Evolutionary conservation across 2,113 vertebrate genomes (phyloP).

Genomic region (Gnathonemus echidnorhynchus): DNA sequence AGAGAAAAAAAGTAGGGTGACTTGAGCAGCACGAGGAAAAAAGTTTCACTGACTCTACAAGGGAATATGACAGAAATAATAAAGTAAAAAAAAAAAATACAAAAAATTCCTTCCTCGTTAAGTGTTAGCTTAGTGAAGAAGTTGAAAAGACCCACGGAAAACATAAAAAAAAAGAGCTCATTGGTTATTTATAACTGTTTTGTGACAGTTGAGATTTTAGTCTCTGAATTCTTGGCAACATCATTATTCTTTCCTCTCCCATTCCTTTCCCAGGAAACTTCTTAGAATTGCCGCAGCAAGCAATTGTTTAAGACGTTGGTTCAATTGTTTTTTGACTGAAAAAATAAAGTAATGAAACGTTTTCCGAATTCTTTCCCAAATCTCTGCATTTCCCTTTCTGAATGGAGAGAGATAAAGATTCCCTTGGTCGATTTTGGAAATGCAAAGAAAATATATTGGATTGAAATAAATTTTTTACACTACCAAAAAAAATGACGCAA

Average conservation of each 20-base stretch:
- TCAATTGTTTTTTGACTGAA: not conserved
- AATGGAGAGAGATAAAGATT: not conserved
- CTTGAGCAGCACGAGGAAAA: not conserved
- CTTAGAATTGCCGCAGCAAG: not conserved
- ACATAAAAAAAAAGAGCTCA: not conserved
- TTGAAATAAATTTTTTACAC: not conserved
- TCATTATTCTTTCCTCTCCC: not conserved
- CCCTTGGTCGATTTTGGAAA: not conserved
- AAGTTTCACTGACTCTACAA: not conserved
- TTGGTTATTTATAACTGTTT: constrained; percentile 12
- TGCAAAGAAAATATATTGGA: not conserved
- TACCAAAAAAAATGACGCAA: not conserved
- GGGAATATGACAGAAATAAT: not conserved
- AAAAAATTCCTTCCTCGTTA: not conserved
- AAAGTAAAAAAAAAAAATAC: not conserved
- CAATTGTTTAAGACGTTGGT: not conserved
- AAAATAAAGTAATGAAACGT: not conserved
- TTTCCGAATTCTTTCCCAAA: not conserved
- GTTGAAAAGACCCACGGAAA: not conserved
- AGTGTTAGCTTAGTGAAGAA: not conserved
- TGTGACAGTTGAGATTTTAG: not conserved
- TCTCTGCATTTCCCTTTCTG: not conserved
- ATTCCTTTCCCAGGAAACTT: not conserved
- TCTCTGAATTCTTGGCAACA: not conserved
- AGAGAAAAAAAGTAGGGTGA: not conserved